These are phyloP conservation scores for Darevskia nairensis DNA, from an alignment of 2,797 vertebrate species.

Conservation along the genomic window DNA sequence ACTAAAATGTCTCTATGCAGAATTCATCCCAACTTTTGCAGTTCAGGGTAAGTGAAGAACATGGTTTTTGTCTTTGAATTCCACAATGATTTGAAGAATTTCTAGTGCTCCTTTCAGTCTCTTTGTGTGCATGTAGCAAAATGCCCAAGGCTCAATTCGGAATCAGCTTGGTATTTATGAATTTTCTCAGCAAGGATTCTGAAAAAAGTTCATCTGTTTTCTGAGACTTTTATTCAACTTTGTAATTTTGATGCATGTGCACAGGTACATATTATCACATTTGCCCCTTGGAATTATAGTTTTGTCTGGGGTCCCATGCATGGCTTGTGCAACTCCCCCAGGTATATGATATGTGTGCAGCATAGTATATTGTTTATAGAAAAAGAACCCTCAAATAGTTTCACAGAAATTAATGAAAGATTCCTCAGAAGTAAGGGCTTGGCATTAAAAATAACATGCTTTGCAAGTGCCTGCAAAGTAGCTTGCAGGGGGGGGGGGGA, in stretches of 20 bases:
- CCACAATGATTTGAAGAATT: background rate
- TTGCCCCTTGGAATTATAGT: background rate
- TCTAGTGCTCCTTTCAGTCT: background rate
- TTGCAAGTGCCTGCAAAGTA: background rate
- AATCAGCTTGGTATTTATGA: background rate
- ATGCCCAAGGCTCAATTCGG: background rate
- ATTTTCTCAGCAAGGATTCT: background rate
- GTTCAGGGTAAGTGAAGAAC: background rate
- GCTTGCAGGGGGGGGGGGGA: background rate
- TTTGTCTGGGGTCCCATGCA: background rate
- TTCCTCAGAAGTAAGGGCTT: background rate
- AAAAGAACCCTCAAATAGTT: too few species aligned
- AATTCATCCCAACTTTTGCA: background rate
- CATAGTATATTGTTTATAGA: background rate
- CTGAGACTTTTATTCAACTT: background rate
- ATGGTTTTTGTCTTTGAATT: background rate
- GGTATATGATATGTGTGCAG: background rate
- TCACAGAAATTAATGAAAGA: background rate
- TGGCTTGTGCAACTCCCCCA: background rate
- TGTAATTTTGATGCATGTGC: background rate
- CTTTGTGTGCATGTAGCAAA: background rate
- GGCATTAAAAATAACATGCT: background rate
- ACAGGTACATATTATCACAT: background rate
- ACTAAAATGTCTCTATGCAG: background rate
- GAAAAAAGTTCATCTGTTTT: background rate